These are phyloP conservation scores for Limnephilus lunatus DNA, from an alignment of 2,888 invertebrate species.

Conservation along the genomic window DNA sequence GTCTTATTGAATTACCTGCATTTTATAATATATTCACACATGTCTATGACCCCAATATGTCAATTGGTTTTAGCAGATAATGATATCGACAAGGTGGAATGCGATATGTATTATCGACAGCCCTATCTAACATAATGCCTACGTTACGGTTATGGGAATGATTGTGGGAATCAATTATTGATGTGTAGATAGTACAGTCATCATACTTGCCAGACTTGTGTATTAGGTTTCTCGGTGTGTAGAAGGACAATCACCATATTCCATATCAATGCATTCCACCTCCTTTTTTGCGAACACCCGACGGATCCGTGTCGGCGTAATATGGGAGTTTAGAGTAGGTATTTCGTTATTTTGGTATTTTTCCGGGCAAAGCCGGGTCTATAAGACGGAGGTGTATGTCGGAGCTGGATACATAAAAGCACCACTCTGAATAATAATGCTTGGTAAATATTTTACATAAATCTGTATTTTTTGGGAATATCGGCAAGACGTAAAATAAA, in stretches of 20 bases:
- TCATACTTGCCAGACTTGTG: not conserved
- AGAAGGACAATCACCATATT: not conserved
- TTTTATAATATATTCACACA: not conserved
- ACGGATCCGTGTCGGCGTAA: slow-evolving; percentile 14
- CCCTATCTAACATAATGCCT: not conserved
- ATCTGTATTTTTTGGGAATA: slow-evolving; percentile 19
- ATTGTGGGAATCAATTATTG: not conserved
- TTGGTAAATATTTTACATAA: not conserved
- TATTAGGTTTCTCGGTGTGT: not conserved
- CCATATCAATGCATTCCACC: not conserved
- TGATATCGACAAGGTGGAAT: not conserved
- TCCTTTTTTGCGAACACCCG: slow-evolving; percentile 9
- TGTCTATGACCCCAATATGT: not conserved
- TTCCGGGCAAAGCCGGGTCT: not conserved
- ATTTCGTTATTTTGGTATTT: slow-evolving; percentile 18
- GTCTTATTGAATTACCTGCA: too few relatives aligned
- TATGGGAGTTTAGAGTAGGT: slow-evolving; percentile 9
- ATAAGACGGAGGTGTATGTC: not conserved
- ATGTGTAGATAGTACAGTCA: not conserved
- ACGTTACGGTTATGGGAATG: not conserved
- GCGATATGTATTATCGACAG: not conserved
- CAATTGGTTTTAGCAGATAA: not conserved
- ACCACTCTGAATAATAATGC: slow-evolving; percentile 30
- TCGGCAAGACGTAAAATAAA: not conserved
- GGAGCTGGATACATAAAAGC: not conserved